Base-by-base conservation (phyloP, 2,797 vertebrate species). In the Limosa lapponica region DNA sequence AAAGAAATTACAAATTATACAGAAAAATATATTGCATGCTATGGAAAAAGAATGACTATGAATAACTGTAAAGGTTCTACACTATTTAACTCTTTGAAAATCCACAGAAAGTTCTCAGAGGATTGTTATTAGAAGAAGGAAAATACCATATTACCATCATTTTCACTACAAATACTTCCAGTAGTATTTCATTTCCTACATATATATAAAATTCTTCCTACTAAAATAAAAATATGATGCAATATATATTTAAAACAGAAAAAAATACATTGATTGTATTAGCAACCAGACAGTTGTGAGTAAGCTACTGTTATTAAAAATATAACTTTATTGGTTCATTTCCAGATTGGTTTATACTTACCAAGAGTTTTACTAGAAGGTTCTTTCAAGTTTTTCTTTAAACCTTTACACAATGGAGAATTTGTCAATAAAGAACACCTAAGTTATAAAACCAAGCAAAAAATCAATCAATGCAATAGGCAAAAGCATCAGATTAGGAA, bases 331-430 rank as follows among this genome's bases (percentile, higher is more conserved):
- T 62, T 54, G 49, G 58, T 49, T 70, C 5, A 82, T 62, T 88
- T 82, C 25, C 79, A 55, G 6, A 59, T 37, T 44, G 5, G 4
- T 70, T 69, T 46, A 44, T n/a, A 95, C 97, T 96, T 81, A 98
- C 97, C 88, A 25, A 36, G 81, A 62, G 92, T 98, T 94, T 97
- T 98, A 36, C 17, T 91, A 25, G 34, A 52, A 37, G 89, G 66
- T 89, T 94, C 73, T 79, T 97, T 97, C 17, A 65, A 11, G 19
- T 23, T 69, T 49, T 87, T 97, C 98, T 98, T 96, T 97, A 93
- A 96, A 96, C 97, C 87, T 82, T 95, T 96, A 81, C 95, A 97
- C 95, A 99, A 96, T 9, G 98, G 98, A 95, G 99, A 99, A 66
- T 97, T 98, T 32, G 91, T 73, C 65, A 98, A 54, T 34, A 98